Percentiles rank a stretch among this genome's conserved stretches.
Evolutionary conservation across 2,888 invertebrate genomes (phyloP).

Genomic region (Erebia ligea): DNA sequence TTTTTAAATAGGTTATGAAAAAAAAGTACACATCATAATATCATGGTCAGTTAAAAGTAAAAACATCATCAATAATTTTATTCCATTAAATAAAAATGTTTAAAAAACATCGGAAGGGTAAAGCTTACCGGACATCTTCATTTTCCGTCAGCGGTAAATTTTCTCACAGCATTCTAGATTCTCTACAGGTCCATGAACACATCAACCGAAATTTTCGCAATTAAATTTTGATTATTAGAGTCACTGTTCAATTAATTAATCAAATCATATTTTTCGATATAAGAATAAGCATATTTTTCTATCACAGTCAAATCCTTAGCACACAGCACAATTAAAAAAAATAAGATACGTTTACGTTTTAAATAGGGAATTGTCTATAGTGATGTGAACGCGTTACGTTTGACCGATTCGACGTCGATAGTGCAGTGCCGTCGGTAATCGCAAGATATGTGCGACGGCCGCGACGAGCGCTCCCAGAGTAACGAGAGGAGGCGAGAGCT

Average conservation of each 20-base stretch:
- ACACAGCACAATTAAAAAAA: slow-evolving; percentile 15
- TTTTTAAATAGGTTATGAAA: too few species aligned
- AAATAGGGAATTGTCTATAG: slow-evolving; percentile 32
- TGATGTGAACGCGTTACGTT: slow-evolving; percentile 30
- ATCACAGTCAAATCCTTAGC: slow-evolving; percentile 8
- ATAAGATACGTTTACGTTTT: slow-evolving; percentile 26
- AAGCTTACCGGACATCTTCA: slow-evolving; percentile 78
- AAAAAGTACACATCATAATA: too few species aligned
- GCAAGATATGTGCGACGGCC: slow-evolving; percentile 67
- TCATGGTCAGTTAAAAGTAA: too few species aligned
- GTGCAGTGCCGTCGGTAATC: slow-evolving; percentile 51
- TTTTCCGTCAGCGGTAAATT: slow-evolving; percentile 60
- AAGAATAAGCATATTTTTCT: not conserved
- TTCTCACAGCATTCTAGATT: slow-evolving; percentile 47
- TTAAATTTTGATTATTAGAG: not conserved
- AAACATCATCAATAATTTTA: too few species aligned
- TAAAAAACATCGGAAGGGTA: not conserved
- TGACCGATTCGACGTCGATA: slow-evolving; percentile 43
- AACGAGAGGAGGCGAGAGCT: slow-evolving; percentile 80
- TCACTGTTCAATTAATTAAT: slow-evolving; percentile 12
- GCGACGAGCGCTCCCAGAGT: slow-evolving; percentile 77
- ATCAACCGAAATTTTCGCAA: slow-evolving; percentile 28
- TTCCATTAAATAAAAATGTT: too few species aligned
- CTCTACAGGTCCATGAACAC: slow-evolving; percentile 41
- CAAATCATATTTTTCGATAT: slow-evolving; percentile 1